A percentile compares a stretch with the other conserved stretches of the same genome.
Conservation (phyloP, 1,140 invertebrate genomes). For the Ylistrum balloti region DNA sequence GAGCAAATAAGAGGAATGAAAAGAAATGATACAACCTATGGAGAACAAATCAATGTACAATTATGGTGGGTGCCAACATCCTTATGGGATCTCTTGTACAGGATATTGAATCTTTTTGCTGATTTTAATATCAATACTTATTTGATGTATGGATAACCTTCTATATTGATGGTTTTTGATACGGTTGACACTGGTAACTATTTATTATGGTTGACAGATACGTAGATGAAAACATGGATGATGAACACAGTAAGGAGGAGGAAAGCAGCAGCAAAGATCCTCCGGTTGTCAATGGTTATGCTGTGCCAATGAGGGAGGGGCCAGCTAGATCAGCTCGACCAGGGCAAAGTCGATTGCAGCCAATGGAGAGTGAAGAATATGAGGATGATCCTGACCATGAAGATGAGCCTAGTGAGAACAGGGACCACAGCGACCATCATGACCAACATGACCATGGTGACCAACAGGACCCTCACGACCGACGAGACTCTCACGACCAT, state of each 20-base stretch:
- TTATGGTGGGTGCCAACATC: no score
- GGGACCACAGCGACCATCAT: constrained; percentile 51
- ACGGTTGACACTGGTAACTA: background rate
- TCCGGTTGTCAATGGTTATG: constrained; percentile 74
- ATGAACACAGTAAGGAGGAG: constrained; percentile 61
- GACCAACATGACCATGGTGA: constrained; percentile 52
- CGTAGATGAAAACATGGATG: constrained; percentile 71
- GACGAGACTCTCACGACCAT: background rate
- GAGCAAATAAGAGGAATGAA: no score
- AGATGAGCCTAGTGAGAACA: constrained; percentile 52
- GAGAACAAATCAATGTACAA: no score
- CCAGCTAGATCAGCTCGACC: constrained; percentile 66
- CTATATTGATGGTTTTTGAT: background rate
- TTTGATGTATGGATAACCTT: no score
- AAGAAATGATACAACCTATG: no score
- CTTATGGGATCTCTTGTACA: no score
- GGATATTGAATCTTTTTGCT: no score
- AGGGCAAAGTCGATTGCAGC: constrained; percentile 60
- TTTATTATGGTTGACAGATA: constrained; percentile 62
- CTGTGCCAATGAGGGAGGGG: constrained; percentile 69
- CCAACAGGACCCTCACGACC: background rate
- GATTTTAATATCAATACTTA: no score
- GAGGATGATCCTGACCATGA: constrained; percentile 48
- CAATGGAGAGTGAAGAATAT: constrained; percentile 70
- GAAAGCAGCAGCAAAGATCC: constrained; percentile 52